A percentile compares a stretch with the other conserved stretches of the same genome.
These are phyloP conservation scores for Drosophila arizonae DNA, from an alignment of 1,140 invertebrate species.

Conservation along the genomic window DNA sequence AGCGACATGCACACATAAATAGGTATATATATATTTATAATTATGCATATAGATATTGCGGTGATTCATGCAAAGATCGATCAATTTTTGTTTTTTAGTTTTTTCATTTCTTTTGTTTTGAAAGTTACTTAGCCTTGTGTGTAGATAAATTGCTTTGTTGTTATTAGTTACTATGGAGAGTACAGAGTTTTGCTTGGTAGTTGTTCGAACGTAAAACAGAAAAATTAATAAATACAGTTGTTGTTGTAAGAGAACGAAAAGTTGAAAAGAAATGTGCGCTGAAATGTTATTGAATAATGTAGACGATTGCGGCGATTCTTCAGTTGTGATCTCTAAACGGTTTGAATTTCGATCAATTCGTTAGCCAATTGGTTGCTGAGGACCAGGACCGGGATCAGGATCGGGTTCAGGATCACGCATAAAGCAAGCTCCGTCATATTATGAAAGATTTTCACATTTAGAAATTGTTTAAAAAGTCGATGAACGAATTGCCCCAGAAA, in stretches of 20 bases:
- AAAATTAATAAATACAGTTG: slow-evolving; percentile 38
- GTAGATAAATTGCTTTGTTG: slow-evolving; percentile 72
- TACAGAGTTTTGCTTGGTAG: slow-evolving; percentile 67
- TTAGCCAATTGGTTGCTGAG: slow-evolving; percentile 23
- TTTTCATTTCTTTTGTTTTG: slow-evolving; percentile 18
- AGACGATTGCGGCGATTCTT: slow-evolving; percentile 30
- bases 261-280: slow-evolving; percentile 52
- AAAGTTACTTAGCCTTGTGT: slow-evolving; percentile 76
- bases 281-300: slow-evolving; percentile 34
- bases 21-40: not conserved
- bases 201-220: slow-evolving; percentile 24
- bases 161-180: slow-evolving; percentile 67
- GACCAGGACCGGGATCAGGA: slow-evolving; percentile 11
- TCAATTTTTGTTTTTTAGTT: slow-evolving; percentile 20
- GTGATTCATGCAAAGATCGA: slow-evolving; percentile 55
- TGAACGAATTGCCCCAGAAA: slow-evolving; percentile 27
- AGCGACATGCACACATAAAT: slow-evolving; percentile 33
- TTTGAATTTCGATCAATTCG: slow-evolving; percentile 8
- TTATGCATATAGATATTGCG: slow-evolving; percentile 11
- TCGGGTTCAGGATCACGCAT: slow-evolving; percentile 42
- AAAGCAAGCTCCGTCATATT: slow-evolving; percentile 40
- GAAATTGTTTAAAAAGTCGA: slow-evolving; percentile 36
- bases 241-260: slow-evolving; percentile 40
- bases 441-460: slow-evolving; percentile 43
- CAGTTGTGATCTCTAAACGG: slow-evolving; percentile 45